These are phyloP conservation scores for Clarias macrocephalus DNA, from an alignment of 2,113 vertebrate species.

Conservation along the genomic window DNA sequence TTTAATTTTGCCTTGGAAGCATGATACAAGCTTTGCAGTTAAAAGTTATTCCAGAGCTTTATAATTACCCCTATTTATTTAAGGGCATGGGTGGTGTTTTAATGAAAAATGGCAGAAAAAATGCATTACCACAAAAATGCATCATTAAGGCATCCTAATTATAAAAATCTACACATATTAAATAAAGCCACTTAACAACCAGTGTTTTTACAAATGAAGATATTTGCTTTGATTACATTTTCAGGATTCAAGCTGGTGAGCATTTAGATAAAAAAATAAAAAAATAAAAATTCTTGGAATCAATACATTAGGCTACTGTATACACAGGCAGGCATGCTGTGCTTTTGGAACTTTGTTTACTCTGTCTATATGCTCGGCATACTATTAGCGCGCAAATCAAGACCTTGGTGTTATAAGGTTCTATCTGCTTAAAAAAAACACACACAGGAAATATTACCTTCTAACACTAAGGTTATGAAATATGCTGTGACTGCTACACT, in stretches of 20 bases:
- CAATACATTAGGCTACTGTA: not conserved
- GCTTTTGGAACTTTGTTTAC: not conserved
- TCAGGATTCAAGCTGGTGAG: not conserved
- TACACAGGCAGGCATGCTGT: not conserved
- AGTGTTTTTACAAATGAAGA: constrained; percentile 18
- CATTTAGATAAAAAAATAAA: not conserved
- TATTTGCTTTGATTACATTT: not conserved
- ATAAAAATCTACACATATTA: constrained; percentile 43
- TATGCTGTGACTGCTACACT: constrained; percentile 7
- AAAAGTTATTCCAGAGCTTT: constrained; percentile 35
- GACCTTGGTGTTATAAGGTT: not conserved
- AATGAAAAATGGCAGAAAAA: constrained; percentile 48
- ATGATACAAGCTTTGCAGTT: not conserved
- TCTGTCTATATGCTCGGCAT: not conserved
- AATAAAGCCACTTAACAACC: constrained; percentile 40
- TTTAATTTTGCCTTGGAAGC: constrained; percentile 33
- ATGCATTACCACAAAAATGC: constrained; percentile 21
- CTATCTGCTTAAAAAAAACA: not conserved
- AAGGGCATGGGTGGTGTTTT: constrained; percentile 40
- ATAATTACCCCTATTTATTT: constrained; percentile 43
- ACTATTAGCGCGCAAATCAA: not conserved
- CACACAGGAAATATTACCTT: not conserved
- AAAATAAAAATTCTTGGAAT: not conserved
- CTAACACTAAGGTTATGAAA: not conserved
- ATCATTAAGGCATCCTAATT: constrained; percentile 49